Evolutionary conservation across 2,888 invertebrate species (phyloP).

Genomic region (Anorthoa munda): DNA sequence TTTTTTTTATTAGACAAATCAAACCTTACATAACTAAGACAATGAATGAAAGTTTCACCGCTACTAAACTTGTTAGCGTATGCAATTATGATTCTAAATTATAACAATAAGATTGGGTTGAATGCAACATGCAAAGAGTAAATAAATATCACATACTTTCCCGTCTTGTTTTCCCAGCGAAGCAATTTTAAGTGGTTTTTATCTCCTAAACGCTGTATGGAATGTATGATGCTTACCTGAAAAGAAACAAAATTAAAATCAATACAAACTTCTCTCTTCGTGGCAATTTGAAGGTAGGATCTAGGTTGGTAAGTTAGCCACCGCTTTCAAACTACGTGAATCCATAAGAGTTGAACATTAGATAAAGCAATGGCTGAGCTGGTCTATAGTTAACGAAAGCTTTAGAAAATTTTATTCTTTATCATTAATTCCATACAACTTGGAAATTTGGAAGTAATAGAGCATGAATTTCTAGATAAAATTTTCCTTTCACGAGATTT

Average conservation of each 20-base stretch:
- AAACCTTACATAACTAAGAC: too few relatives aligned
- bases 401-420: conserved; percentile 1
- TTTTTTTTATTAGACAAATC: too few relatives aligned
- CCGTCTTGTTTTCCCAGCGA: not conserved
- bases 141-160: not conserved
- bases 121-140: not conserved
- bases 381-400: not conserved
- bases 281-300: not conserved
- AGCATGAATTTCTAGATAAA: not conserved
- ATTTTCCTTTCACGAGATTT: conserved; percentile 2
- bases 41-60: not conserved
- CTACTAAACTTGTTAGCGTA: not conserved
- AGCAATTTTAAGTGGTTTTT: not conserved
- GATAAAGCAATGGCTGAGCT: not conserved
- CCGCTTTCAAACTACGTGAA: conserved; percentile 6
- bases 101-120: not conserved
- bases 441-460: not conserved
- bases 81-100: not conserved
- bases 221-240: conserved; percentile 39
- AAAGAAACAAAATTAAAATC: conserved; percentile 38
- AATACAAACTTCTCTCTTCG: conserved; percentile 8
- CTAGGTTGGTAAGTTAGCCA: not conserved
- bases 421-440: not conserved
- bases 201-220: not conserved
- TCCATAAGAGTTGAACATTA: conserved; percentile 5